Evolutionary conservation across 2,888 invertebrate species (phyloP).

Genomic region (Eupithecia subfuscata): DNA sequence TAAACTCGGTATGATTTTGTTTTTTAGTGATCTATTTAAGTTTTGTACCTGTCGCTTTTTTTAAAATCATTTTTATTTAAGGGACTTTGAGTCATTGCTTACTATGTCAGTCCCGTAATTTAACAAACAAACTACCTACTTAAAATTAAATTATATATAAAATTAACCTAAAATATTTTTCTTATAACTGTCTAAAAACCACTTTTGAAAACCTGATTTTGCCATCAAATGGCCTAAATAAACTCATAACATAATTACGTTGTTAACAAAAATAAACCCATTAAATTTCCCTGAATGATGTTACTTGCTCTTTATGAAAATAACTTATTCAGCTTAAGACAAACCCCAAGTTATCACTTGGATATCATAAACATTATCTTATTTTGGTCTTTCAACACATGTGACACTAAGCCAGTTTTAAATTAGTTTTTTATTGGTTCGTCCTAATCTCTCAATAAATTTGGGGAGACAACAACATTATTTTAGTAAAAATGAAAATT

Average conservation of each 20-base stretch:
- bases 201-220: neutral
- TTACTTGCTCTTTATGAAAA: slow-evolving; percentile 5
- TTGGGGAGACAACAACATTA: slow-evolving; percentile 42
- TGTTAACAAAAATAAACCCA: neutral
- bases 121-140: no score
- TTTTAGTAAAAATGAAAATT: slow-evolving; percentile 38
- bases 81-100: no score
- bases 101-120: no score
- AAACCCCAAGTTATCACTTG: slow-evolving; percentile 37
- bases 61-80: no score
- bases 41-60: no score
- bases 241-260: neutral
- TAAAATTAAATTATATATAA: no score
- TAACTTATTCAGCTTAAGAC: slow-evolving; percentile 23
- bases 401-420: slow-evolving; percentile 62
- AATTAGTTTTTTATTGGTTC: slow-evolving; percentile 67
- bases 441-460: slow-evolving; percentile 71
- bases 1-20: no score
- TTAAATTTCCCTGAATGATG: neutral
- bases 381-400: slow-evolving; percentile 68
- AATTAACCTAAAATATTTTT: no score
- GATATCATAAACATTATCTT: slow-evolving; percentile 49
- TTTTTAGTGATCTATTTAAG: no score
- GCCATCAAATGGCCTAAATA: neutral
- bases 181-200: neutral